Evolutionary conservation across 2,888 invertebrate genomes (phyloP), one percentile per base, ranked within the genome.

Genomic region (Drosophila quasianomalipes): DNA sequence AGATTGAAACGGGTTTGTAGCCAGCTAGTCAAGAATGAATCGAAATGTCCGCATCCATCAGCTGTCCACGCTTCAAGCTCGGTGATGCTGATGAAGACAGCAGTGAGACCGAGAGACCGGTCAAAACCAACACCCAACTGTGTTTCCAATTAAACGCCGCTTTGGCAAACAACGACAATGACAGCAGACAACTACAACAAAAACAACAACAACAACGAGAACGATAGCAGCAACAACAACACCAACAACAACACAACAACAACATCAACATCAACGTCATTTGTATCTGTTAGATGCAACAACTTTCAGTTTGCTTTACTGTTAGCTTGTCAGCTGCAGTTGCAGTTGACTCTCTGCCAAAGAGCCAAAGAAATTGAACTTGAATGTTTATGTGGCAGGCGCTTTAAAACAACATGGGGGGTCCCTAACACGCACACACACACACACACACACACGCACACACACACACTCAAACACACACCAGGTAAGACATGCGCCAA

Each of bases 81-180:
- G 6, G 22, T 14, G 47, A 22, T 65, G 74, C 65, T 79, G 84
- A 82, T 82, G 83, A 85, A 82, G 82, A 82, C 86, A 72, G 84
- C 83, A 84, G 78, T 65, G 28, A 28, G 28, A 28, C 5, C 31
- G 16, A 49, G 65, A 84, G 78, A 90, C 86, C 83, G 84, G 90
- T 89, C 88, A 89, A 80, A 81, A 81, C 59, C 84, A 86, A 91
- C 91, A 91, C 91, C 85, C 91, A 91, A 86, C 85, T 86, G 85
- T 87, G 90, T 91, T 86, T 86, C 85, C 85, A 86, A 86, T 86
- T 86, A 86, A 86, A 90, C 84, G 88, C 88, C 83, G 79, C 81
- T 83, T 80, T 66, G 65, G 53, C 79, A 79, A 88, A 66, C 79
- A 82, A 61, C 62, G 4, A 30, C 65, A 65, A 47, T 22, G 33